Evolutionary conservation across 2,797 vertebrate species (phyloP), one percentile per base, ranked within the genome.

Genomic region (Parauchenoglanis punctatus): DNA sequence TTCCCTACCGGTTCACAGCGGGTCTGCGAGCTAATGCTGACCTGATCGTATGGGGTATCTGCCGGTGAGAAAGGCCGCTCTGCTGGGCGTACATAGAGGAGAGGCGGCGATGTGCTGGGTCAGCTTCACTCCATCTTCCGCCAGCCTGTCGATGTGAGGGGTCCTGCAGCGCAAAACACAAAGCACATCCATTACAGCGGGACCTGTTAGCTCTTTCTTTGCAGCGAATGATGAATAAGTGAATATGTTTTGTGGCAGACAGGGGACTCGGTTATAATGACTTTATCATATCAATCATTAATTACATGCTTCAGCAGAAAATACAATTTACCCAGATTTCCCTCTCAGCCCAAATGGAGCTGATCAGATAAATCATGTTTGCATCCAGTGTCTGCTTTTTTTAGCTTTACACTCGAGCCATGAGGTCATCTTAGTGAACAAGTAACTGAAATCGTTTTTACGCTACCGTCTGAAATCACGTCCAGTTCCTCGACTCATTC

Each of bases 21-120:
- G 58, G 56, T 46, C 58, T 17, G 28, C 2, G 12, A 81, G 81
- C 73, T 81, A 65, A 70, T 76, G 56, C 86, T 87, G 81, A 97
- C 98, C 98, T 93, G 98, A 97, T 87, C 98, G 95, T 2, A 98
- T 40, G 0, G 98, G 95, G 28, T 99, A 99, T 90, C 98, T 95
- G 46, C 98, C 98, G 0, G 98, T 99, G 86, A 99, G 91, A 86
- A 99, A 98, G 0, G 98, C 97, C 0, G 97, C 94, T 73, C 98
- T 95, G 92, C 98, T 99, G 1, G 98, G 98, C 0, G 97, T 97
- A 89, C 98, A 99, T 12, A 99, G 90, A 0, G 98, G 95, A 5
- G 97, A 97, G 0, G 98, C 98, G 0, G 98, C 89, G 0, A 99
- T 93, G 87, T 99, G 98, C 84, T 99, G 98, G 49, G 95, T 98